Percentiles rank a stretch among this genome's conserved stretches.
Conservation (phyloP, 2,113 vertebrate genomes). For the Etheostoma cragini region DNA sequence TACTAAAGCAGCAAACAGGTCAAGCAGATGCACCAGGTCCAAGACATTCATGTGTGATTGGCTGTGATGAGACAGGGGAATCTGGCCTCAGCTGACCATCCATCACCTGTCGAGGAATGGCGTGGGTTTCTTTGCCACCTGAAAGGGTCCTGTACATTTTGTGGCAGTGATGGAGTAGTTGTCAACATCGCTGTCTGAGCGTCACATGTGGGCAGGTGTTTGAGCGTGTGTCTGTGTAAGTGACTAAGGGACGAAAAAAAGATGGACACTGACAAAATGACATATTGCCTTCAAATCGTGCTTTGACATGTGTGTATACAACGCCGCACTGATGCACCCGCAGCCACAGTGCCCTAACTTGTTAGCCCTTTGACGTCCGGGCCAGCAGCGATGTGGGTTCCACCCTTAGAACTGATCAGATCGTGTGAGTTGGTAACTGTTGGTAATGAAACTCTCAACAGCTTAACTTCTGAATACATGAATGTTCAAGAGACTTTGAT, state of each 20-base stretch:
- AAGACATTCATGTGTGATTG: slow-evolving; percentile 37
- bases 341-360: slow-evolving; percentile 17
- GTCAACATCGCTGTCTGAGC: slow-evolving; percentile 14
- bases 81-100: slow-evolving; percentile 40
- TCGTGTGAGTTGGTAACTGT: slow-evolving; percentile 9
- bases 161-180: slow-evolving; percentile 26
- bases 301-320: slow-evolving; percentile 11
- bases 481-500: no score
- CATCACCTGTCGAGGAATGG: slow-evolving; percentile 36
- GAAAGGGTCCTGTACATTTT: slow-evolving; percentile 2
- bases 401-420: slow-evolving; percentile 30
- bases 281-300: neutral
- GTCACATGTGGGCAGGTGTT: slow-evolving; percentile 9
- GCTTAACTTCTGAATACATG: no score
- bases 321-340: neutral
- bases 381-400: slow-evolving; percentile 22
- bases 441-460: neutral
- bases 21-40: slow-evolving; percentile 36
- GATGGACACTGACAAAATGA: neutral
- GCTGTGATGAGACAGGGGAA: slow-evolving; percentile 36
- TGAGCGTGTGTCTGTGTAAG: neutral
- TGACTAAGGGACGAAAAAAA: neutral
- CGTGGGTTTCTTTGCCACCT: slow-evolving; percentile 19
- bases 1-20: slow-evolving; percentile 36
- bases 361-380: slow-evolving; percentile 28